Base-by-base conservation (phyloP, 2,888 invertebrate genomes). In the Fragum fragum region DNA sequence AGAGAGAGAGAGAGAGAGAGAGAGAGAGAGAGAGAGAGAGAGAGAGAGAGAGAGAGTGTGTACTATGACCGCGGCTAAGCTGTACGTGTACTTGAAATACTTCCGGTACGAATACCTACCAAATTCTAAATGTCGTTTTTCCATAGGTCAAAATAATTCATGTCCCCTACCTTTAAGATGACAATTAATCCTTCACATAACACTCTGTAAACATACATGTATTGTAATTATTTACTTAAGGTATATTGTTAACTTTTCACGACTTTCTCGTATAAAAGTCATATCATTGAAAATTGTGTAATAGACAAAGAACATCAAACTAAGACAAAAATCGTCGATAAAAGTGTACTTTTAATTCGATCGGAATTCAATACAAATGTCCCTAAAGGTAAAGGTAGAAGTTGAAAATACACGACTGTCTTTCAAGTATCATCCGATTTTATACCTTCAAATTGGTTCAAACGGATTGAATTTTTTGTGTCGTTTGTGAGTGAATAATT, bases 381-480 rank as follows among this genome's bases (percentile, higher is more conserved):
- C 14, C 47, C 47, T 5, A 3, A 14, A 47, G 47, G 47, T 47
- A 47, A 47, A 47, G 47, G 47, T 47, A 47, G 14, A 47, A 47
- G 47, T 18, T 18, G 47, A 47, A 47, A 47, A 47, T 47, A n/a
- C 47, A 47, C 47, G 47, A 3, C n/a, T 47, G 47, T 47, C 47
- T 47, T 47, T 47, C 47, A 47, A 47, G 47, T 47, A 47, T 14
- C 47, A n/a, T 47, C 47, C 47, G 16, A 47, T n/a, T 47, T 5
- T 47, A 47, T 47, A 47, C 14, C 32, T 47, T 47, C n/a, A 47
- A 47, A n/a, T n/a, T 47, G 47, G 47, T 47, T 47, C 47, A 47
- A 47, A 47, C 16, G 16, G 7, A 16, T 47, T 47, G 47, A 47
- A 47, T 47, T 5, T 36, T 5, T 47, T 47, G 5, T 2, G 47